Evolutionary conservation across 2,797 vertebrate species (phyloP), one percentile per base, ranked within the genome.

Genomic region (Arnoldichthys spilopterus): DNA sequence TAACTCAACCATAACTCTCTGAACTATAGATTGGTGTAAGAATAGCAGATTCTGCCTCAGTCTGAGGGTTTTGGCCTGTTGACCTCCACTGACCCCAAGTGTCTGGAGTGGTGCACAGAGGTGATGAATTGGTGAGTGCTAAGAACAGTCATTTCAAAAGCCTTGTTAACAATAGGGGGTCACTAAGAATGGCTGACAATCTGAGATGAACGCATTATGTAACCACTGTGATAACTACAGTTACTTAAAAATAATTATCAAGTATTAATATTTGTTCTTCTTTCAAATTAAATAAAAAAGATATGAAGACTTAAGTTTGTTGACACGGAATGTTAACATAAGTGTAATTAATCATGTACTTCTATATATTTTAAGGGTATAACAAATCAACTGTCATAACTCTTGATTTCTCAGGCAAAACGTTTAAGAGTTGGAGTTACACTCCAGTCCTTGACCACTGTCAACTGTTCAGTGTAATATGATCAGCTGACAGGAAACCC

Each of bases 371-470:
- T n/a, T 5, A 51, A n/a, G 4, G 18, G 4, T 12, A 51, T n/a
- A 51, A 18, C 49, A 20, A 51, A 51, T 20, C 49, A 51, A 16
- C 18, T 1, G 49, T 1, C 5, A 20, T 51, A 7, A 51, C 18
- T 40, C 37, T 40, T 40, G 37, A 40, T 37, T n/a, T n/a, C 12
- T 15, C 45, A 16, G 45, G 12, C 12, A 13, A 47, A 1, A 37
- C 15, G 24, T n/a, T n/a, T n/a, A n/a, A n/a, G n/a, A n/a, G 32
- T 34, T 58, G 34, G 32, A 54, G 5, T n/a, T 5, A 43, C 37
- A 58, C 74, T 70, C 49, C 76, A 59, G 71, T 53, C 74, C 20
- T 18, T 72, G 61, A 78, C 72, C 71, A 78, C 18, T 82, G 77
- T 76, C 71, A 72, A 54, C 49, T 61, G 62, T 72, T 69, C 37